phyloP scores from a whole-genome alignment of 2,797 vertebrate genomes.

The Scomberomorus guttatus region DNA sequence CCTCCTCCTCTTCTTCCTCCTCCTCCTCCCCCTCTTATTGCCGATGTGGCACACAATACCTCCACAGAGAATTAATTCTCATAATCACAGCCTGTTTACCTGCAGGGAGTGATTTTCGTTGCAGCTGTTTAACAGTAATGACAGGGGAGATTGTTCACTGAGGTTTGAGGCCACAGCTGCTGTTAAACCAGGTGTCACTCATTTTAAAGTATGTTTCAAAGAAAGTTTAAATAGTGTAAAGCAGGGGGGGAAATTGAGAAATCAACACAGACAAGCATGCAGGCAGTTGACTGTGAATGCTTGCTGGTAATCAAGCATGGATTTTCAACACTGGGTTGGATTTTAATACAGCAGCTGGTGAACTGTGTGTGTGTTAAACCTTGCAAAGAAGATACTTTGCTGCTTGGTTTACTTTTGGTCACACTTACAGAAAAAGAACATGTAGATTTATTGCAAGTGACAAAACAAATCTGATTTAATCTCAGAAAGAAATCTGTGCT shows the following conservation, averaged over 20 bases:
- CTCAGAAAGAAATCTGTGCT: neutral
- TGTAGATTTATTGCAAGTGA: neutral
- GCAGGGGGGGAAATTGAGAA: neutral
- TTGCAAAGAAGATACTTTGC: neutral
- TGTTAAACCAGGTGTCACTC: neutral
- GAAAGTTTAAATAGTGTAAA: neutral
- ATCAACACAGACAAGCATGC: rapidly evolving
- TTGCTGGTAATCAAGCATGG: neutral
- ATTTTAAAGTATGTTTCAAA: neutral
- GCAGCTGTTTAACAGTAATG: slow-evolving; percentile 28
- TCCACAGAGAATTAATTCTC: slow-evolving; percentile 52
- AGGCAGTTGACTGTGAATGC: neutral
- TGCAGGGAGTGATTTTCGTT: slow-evolving; percentile 39
- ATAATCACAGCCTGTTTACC: slow-evolving; percentile 47
- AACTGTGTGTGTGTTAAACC: neutral
- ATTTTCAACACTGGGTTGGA: neutral
- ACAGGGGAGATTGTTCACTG: slow-evolving; percentile 11
- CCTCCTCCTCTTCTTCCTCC: slow-evolving; percentile 18
- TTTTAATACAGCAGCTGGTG: neutral
- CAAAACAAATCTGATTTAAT: neutral
- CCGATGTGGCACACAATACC: slow-evolving; percentile 94
- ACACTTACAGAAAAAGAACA: neutral
- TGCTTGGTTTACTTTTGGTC: neutral
- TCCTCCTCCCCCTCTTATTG: slow-evolving; percentile 74
- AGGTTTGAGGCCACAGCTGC: neutral